Base-by-base conservation (phyloP, 2,113 vertebrate genomes). In the Pelodiscus sinensis region DNA sequence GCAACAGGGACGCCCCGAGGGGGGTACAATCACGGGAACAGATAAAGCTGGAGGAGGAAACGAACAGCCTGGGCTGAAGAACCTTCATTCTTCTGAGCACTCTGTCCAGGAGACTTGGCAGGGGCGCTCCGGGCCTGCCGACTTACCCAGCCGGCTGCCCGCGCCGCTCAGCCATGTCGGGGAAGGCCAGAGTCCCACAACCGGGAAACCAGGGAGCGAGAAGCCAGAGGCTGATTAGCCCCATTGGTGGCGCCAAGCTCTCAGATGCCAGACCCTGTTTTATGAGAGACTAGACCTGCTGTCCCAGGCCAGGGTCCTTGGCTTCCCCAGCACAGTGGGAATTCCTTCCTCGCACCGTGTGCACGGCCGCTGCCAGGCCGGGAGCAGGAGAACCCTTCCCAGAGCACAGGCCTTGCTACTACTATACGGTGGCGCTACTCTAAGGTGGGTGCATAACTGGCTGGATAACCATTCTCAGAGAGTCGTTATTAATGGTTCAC, bases 41-140 rank as follows among this genome's bases (percentile, higher is more conserved):
- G 90, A 65, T 50, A n/a, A 87, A 91, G 65, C 83, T 57, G 87
- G 94, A 94, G 89, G 86, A 93, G 84, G 90, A 31, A 29, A 38
- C n/a, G 25, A 78, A 88, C 8, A 10, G 12, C 21, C 62, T 3
- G 14, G 71, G 25, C 60, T 73, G 93, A 80, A 87, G 35, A 3
- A 0, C 88, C 56, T 91, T 80, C 86, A 93, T 94, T 82, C 81
- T 94, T 31, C 84, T 80, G 1, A 0, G 16, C 9, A 29, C 50
- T 84, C 5, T 5, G 9, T 85, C 82, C 81, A 50, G 0, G 1
- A n/a, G 55, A 81, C 62, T 82, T 52, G 50, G 1, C 0, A 12
- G 19, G 22, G 73, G 13, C 35, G 25, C 1, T 6, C 10, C 12
- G 1, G 73, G 73, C 22, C 38, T 77, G 73, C 38, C 50, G 6